Evolutionary conservation across 1,140 invertebrate species (phyloP).

Genomic region (Diabrotica virgifera): DNA sequence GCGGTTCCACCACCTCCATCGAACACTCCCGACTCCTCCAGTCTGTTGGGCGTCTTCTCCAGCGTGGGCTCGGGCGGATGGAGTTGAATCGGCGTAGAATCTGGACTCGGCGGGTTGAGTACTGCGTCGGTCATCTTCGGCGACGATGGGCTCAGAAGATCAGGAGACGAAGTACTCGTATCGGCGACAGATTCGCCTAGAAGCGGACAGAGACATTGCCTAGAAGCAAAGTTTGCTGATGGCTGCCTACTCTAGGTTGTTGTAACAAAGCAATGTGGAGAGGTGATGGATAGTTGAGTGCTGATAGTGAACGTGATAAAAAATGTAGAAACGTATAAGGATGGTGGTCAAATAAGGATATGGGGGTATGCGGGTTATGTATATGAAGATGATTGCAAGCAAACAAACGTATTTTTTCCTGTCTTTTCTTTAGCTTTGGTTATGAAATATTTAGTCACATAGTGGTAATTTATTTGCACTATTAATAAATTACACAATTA

Average conservation of each 20-base stretch:
- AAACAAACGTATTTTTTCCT: no score
- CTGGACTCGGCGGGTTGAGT: slow-evolving; percentile 46
- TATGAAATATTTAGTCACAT: no score
- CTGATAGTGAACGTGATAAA: no score
- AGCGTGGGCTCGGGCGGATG: slow-evolving; percentile 35
- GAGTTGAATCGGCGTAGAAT: slow-evolving; percentile 40
- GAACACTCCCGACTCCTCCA: slow-evolving; percentile 43
- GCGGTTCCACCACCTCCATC: slow-evolving; percentile 41
- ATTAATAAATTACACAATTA: no score
- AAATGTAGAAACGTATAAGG: no score
- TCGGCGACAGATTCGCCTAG: slow-evolving; percentile 85
- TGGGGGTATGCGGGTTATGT: no score
- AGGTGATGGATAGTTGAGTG: neutral
- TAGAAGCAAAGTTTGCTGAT: slow-evolving; percentile 45
- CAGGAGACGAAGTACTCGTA: slow-evolving; percentile 83
- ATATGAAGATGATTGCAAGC: no score
- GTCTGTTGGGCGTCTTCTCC: slow-evolving; percentile 38
- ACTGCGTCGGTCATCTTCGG: slow-evolving; percentile 61
- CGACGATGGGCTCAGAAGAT: slow-evolving; percentile 72
- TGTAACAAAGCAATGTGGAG: neutral
- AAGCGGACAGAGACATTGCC: slow-evolving; percentile 48
- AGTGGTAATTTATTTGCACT: no score
- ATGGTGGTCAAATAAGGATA: no score
- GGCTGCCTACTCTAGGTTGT: slow-evolving; percentile 41
- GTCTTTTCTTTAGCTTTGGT: no score